These are phyloP conservation scores for Ceyx erithaca DNA, from an alignment of 2,797 vertebrate species.

Conservation along the genomic window DNA sequence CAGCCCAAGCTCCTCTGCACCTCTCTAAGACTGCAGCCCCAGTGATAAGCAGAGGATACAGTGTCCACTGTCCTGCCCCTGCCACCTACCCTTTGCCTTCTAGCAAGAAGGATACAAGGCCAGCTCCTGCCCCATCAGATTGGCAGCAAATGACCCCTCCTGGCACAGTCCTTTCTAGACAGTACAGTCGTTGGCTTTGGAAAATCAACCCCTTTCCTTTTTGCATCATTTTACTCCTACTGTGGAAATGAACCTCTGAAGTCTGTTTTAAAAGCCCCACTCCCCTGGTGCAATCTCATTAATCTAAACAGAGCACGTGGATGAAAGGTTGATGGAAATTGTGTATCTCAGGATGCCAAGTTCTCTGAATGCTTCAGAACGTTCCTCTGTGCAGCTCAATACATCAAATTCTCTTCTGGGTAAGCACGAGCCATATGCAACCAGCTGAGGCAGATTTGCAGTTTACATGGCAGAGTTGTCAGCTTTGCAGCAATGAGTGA, in stretches of 20 bases:
- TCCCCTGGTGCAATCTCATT: neutral
- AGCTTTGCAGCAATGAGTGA: conserved; percentile 29
- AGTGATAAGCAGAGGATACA: neutral
- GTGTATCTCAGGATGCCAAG: neutral
- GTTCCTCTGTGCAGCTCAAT: neutral
- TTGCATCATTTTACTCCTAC: neutral
- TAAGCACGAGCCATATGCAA: conserved; percentile 26
- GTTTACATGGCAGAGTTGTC: conserved; percentile 25
- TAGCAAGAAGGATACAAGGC: accelerated
- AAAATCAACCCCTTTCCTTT: neutral
- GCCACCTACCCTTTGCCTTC: neutral
- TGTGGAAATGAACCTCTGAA: neutral
- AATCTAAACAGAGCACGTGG: neutral
- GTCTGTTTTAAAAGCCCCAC: neutral
- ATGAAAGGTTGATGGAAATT: neutral
- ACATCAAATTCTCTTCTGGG: neutral
- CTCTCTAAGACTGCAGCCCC: neutral
- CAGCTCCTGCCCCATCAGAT: neutral
- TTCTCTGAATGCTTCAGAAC: neutral
- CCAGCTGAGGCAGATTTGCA: conserved; percentile 1
- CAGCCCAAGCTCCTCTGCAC: neutral
- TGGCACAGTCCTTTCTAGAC: neutral
- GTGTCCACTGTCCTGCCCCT: neutral
- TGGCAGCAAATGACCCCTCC: neutral
- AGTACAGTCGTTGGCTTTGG: neutral